Base-by-base conservation (phyloP, 2,113 vertebrate species). In the Alligator sinensis region DNA sequence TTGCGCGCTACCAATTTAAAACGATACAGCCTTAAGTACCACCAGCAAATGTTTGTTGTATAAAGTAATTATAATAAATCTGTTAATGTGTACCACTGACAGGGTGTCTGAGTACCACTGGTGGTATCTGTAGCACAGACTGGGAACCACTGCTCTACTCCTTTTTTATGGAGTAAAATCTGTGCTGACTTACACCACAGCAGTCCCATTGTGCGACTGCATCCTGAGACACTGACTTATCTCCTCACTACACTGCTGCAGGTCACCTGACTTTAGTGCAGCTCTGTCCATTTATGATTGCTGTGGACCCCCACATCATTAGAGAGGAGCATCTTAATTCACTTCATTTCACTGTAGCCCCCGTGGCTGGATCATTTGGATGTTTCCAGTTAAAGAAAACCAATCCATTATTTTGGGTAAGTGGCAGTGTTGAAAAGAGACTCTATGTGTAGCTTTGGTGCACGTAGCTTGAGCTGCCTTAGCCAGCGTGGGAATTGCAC, bases 391-490 rank as follows among this genome's bases (percentile, higher is more conserved):
- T 38, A 38, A 38, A 38, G 38, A 38, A 38, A 38, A 38, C 38
- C 80, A 30, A 91, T 22, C 18, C n/a, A 68, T 90, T 90, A 80
- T 76, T 93, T 57, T 72, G 38, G 38, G 38, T 64, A 95, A 38
- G 66, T 87, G 90, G 66, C 79, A 87, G 16, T 86, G 60, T 88
- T 88, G 91, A 89, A 89, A 96, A 58, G 70, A 93, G 72, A 28
- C 0, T 38, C 38, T 8, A 38, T 34, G 18, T 47, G 47, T 47
- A 47, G 47, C 47, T 47, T 47, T 61, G 88, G 75, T 58, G 15
- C 5, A 5, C 25, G 91, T 84, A 88, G 57, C 80, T 82, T 91
- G 80, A 92, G 89, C 92, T 60, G 58, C 77, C 78, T 74, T 77
- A 86, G 60, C 75, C 30, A 68, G 19, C 68, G 85, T 55, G 76